phyloP scores from a whole-genome alignment of 2,113 vertebrate genomes.

The Rhabdornis inornatus region DNA sequence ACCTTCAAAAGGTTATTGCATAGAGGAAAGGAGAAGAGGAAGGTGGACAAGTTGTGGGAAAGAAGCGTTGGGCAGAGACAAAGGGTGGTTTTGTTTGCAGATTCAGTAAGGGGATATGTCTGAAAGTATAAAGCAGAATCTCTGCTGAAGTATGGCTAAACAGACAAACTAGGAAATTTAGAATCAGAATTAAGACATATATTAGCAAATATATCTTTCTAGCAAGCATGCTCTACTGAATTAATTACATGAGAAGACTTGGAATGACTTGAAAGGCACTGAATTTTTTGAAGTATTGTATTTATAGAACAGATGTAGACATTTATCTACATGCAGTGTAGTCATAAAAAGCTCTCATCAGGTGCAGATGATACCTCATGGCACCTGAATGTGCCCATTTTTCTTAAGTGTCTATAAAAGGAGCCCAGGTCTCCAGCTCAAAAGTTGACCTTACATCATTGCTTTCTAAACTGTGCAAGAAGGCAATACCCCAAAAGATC shows the following conservation, averaged over 20 bases:
- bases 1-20: not conserved
- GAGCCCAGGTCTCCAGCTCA: not conserved
- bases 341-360: not conserved
- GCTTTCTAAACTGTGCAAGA: not conserved
- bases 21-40: not conserved
- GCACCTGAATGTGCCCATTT: not conserved
- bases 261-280: not conserved
- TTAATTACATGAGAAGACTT: not conserved
- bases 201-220: not conserved
- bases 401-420: not conserved
- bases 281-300: not conserved
- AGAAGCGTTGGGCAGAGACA: not conserved
- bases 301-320: not conserved
- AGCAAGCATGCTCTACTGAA: not conserved
- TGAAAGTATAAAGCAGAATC: not conserved
- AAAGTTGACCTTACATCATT: not conserved
- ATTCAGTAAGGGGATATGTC: not conserved
- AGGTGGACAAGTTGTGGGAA: not conserved
- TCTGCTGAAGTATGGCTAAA: not conserved
- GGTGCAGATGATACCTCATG: not conserved
- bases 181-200: not conserved
- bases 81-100: not conserved
- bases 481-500: not conserved
- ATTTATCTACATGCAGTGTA: not conserved
- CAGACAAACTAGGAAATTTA: not conserved